Evolutionary conservation across 2,797 vertebrate species (phyloP), one percentile per base, ranked within the genome.

Genomic region (Ceryle rudis): DNA sequence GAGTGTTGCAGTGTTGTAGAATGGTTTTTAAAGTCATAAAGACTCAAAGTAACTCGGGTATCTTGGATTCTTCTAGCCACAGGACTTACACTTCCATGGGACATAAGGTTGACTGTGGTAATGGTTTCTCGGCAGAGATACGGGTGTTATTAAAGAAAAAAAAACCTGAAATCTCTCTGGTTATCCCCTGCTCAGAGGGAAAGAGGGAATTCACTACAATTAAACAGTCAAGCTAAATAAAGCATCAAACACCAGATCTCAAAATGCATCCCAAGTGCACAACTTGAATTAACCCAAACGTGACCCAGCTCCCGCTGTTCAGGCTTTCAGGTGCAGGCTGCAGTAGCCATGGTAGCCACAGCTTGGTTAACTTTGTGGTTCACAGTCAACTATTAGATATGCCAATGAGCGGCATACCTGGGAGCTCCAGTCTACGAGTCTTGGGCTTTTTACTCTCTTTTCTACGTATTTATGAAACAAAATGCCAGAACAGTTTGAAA

Each of bases 341-440:
- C 49, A 3, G 4, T 3, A 9, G 18, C 83, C 28, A 1, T 44
- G 3, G 4, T 3, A 9, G 18, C 83, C 28, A 1, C 26, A 10
- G 49, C 55, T 26, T 3, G 18, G 17, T 25, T 19, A 7, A 4
- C 4, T 11, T 3, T 22, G 49, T 13, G 25, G 10, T 18, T 44
- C 29, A 6, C 3, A 23, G 47, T 7, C 4, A 4, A 2, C 41
- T 22, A 3, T 29, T 25, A 12, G 44, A 4, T 28, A 3, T 0
- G 3, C 22, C 37, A 65, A 9, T 8, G 5, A 37, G 22, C 3
- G 5, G 23, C 14, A 4, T 6, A 7, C 35, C 77, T 12, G 2
- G 39, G 37, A 20, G 1, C 60, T 77, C 23, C 11, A 28, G 2
- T 17, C 37, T 52, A 5, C 0, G 0, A 46, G 14, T 6, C 39